Evolutionary conservation across 2,113 vertebrate species (phyloP).

Genomic region (Misgurnus anguillicaudatus): DNA sequence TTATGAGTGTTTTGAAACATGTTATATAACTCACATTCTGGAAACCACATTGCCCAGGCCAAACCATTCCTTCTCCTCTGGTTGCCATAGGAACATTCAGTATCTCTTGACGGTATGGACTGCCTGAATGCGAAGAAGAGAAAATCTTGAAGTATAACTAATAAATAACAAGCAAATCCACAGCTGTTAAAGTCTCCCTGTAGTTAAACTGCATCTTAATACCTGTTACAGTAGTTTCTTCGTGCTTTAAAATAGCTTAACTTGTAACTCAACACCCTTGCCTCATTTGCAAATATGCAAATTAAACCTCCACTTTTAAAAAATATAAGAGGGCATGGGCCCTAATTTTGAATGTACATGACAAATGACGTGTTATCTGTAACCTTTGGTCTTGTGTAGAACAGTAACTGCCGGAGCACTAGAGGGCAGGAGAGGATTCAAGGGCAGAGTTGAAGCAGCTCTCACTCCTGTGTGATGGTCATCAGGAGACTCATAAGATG

Average conservation of each 20-base stretch:
- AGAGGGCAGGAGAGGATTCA: slow-evolving; percentile 64
- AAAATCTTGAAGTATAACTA: no score
- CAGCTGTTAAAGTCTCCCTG: no score
- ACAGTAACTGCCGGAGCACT: slow-evolving; percentile 62
- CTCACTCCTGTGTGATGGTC: slow-evolving; percentile 60
- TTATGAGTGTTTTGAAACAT: background rate
- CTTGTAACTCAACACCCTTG: no score
- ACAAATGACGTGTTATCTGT: background rate
- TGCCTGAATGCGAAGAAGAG: slow-evolving; percentile 63
- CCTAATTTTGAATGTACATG: no score
- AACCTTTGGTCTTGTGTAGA: slow-evolving; percentile 75
- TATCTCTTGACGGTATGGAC: slow-evolving; percentile 75
- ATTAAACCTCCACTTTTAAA: no score
- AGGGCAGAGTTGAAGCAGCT: slow-evolving; percentile 56
- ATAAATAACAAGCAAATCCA: no score
- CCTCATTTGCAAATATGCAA: no score
- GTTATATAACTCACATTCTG: slow-evolving; percentile 69
- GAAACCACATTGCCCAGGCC: slow-evolving; percentile 69
- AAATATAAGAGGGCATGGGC: no score
- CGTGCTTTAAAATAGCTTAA: no score
- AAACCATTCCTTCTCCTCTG: slow-evolving; percentile 64
- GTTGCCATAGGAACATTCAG: slow-evolving; percentile 62
- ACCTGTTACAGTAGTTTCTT: no score
- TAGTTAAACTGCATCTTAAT: no score
- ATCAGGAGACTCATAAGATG: slow-evolving; percentile 68